Percentiles rank a stretch among this genome's conserved stretches.
Evolutionary conservation across 2,797 vertebrate species (phyloP).

Genomic region (Benthosema pterotum): DNA sequence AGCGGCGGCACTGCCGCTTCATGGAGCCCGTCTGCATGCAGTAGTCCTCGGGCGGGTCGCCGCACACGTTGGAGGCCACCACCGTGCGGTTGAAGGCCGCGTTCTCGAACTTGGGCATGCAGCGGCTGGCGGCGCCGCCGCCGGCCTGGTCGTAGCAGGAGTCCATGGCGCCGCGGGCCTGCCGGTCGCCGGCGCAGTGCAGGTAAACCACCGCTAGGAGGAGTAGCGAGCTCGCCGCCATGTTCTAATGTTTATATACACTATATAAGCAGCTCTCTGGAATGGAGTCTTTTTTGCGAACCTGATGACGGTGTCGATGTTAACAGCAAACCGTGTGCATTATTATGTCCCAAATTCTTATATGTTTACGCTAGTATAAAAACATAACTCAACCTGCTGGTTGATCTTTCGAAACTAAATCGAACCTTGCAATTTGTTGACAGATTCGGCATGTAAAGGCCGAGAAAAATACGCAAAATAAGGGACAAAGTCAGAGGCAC

Average conservation of each 20-base stretch:
- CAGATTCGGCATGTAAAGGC: no score
- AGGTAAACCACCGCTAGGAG: constrained; percentile 51
- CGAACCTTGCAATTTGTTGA: no score
- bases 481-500: no score
- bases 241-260: constrained; percentile 15
- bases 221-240: constrained; percentile 49
- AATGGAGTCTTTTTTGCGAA: no score
- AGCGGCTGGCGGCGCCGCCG: constrained; percentile 77
- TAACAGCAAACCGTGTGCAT: no score
- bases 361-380: no score
- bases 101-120: constrained; percentile 92
- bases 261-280: no score
- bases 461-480: no score
- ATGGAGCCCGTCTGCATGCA: constrained; percentile 89
- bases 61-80: constrained; percentile 85
- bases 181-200: constrained; percentile 26
- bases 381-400: no score
- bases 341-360: no score
- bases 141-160: constrained; percentile 84
- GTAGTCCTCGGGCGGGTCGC: constrained; percentile 87
- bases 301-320: no score
- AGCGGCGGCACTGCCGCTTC: constrained; percentile 84
- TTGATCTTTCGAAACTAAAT: no score
- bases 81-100: constrained; percentile 83
- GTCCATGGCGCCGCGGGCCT: constrained; percentile 73